A percentile compares a stretch with the other conserved stretches of the same genome.
Evolutionary conservation across 2,113 vertebrate genomes (phyloP).

Genomic region (Sander vitreus): DNA sequence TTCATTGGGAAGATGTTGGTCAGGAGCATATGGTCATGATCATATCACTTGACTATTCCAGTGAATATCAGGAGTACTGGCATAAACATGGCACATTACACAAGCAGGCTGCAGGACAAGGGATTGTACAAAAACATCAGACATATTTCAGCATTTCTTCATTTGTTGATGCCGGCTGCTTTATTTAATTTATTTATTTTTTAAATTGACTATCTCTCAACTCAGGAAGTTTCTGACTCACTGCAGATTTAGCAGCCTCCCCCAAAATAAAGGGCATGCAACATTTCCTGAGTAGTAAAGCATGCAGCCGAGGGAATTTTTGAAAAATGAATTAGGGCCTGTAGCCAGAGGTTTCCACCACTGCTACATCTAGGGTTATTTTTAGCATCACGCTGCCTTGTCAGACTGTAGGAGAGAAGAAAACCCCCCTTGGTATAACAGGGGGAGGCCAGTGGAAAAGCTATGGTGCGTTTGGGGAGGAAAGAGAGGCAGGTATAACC

Average conservation of each 20-base stretch:
- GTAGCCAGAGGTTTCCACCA: slow-evolving; percentile 75
- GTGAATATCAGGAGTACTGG: slow-evolving; percentile 2
- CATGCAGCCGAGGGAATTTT: slow-evolving; percentile 54
- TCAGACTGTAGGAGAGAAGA: slow-evolving; percentile 67
- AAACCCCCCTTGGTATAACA: slow-evolving; percentile 17
- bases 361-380: slow-evolving; percentile 78
- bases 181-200: background rate
- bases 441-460: slow-evolving; percentile 43
- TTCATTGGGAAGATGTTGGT: slow-evolving; percentile 71
- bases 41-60: slow-evolving; percentile 37
- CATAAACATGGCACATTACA: slow-evolving; percentile 37
- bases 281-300: slow-evolving; percentile 53
- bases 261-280: slow-evolving; percentile 18
- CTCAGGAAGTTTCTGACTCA: slow-evolving; percentile 43
- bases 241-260: slow-evolving; percentile 29
- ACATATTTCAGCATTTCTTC: slow-evolving; percentile 5
- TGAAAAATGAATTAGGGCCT: slow-evolving; percentile 75
- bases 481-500: slow-evolving; percentile 3
- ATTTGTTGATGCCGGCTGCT: slow-evolving; percentile 11
- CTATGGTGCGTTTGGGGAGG: slow-evolving; percentile 32
- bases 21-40: slow-evolving; percentile 61
- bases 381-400: slow-evolving; percentile 77
- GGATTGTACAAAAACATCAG: slow-evolving; percentile 20
- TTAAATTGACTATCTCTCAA: slow-evolving; percentile 31
- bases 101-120: slow-evolving; percentile 22